Percentiles rank a stretch among this genome's conserved stretches.
Evolutionary conservation across 1,140 invertebrate genomes (phyloP).

Genomic region (Carcinoscorpius rotundicauda): DNA sequence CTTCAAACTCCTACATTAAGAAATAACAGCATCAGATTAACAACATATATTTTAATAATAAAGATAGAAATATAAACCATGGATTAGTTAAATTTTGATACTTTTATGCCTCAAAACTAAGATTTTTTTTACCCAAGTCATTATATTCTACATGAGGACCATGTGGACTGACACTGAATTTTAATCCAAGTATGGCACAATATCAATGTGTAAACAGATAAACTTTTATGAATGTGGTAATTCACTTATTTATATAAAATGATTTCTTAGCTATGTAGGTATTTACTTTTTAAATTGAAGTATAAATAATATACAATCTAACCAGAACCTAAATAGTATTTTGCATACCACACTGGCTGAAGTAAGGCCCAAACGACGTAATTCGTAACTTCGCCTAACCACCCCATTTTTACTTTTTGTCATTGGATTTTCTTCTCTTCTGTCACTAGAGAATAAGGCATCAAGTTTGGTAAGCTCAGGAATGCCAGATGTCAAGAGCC

Average conservation of each 20-base stretch:
- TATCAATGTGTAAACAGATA: no score
- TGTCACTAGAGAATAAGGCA: conserved; percentile 34
- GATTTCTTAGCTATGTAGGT: no score
- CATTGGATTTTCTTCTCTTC: conserved; percentile 11
- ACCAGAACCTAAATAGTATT: conserved; percentile 4
- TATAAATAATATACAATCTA: background rate
- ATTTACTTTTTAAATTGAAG: no score
- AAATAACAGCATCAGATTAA: background rate
- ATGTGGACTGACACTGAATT: no score
- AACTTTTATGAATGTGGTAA: no score
- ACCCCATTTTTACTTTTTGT: conserved; percentile 8
- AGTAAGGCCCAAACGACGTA: conserved; percentile 5
- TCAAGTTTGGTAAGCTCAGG: conserved; percentile 32
- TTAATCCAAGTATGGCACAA: no score
- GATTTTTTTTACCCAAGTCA: no score
- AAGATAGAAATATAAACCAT: background rate
- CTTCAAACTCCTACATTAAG: conserved; percentile 36
- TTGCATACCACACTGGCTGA: conserved; percentile 9
- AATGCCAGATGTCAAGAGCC: conserved; percentile 13
- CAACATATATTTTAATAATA: background rate
- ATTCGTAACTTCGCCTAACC: conserved; percentile 14
- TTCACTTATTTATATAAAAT: no score
- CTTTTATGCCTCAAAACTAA: no score
- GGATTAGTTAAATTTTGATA: no score
- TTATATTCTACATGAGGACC: no score